phyloP scores from a whole-genome alignment of 2,797 vertebrate genomes.

The Bothrops alternatus region DNA sequence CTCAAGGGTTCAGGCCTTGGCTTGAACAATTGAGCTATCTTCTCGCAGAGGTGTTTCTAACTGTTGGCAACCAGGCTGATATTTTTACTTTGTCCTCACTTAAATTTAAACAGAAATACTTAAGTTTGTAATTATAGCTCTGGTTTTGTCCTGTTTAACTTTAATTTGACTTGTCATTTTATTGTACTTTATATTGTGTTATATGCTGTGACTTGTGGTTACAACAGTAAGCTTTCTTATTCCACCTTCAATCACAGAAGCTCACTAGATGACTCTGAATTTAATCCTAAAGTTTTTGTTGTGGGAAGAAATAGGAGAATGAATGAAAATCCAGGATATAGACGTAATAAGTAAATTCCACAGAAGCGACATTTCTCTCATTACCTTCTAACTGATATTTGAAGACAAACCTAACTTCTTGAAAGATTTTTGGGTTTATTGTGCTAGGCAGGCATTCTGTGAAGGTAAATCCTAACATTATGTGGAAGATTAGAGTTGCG shows the following conservation, averaged over 20 bases:
- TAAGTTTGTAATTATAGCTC: neutral
- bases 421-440: neutral
- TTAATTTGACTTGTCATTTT: neutral
- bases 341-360: neutral
- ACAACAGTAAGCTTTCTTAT: neutral
- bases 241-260: neutral
- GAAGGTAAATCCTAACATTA: neutral
- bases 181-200: neutral
- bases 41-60: neutral
- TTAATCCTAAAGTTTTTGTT: neutral
- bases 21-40: neutral
- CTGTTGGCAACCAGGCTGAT: neutral
- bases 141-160: neutral
- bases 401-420: neutral
- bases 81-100: neutral
- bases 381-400: neutral
- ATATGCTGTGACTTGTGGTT: neutral
- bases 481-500: neutral
- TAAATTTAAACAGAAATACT: neutral
- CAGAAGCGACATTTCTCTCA: neutral
- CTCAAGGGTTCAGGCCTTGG: neutral
- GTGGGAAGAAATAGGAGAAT: neutral
- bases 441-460: neutral
- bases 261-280: neutral
- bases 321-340: neutral